Evolutionary conservation across 2,113 vertebrate genomes (phyloP).

Genomic region (Labeo catla): DNA sequence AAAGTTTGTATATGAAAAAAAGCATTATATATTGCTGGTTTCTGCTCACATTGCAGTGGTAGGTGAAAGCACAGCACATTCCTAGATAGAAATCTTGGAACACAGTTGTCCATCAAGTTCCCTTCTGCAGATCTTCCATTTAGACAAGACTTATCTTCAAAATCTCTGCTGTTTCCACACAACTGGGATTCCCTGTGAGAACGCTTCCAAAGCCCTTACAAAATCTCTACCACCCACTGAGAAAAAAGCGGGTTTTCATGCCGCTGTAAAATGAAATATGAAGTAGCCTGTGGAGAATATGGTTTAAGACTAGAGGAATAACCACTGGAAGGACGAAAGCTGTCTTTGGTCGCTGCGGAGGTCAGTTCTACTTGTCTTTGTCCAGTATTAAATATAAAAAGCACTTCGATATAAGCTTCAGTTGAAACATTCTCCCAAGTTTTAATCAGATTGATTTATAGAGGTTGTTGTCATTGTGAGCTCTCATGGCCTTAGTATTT

Average conservation of each 20-base stretch:
- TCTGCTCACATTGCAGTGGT: background rate
- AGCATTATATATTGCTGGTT: background rate
- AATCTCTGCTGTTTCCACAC: slow-evolving; percentile 22
- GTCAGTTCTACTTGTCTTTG: background rate
- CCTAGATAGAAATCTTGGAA: background rate
- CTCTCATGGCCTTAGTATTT: background rate
- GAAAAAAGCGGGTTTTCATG: slow-evolving; percentile 36
- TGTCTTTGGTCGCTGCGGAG: background rate
- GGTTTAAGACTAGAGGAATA: background rate
- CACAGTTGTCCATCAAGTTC: background rate
- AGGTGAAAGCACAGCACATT: background rate
- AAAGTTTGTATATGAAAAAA: too few species aligned
- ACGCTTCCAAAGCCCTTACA: background rate
- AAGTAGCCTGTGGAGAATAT: background rate
- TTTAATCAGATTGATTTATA: background rate
- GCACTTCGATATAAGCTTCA: background rate
- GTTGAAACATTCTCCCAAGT: background rate
- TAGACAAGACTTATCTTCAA: slow-evolving; percentile 17
- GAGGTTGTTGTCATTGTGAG: background rate
- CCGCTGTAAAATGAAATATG: slow-evolving; percentile 8
- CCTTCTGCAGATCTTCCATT: background rate
- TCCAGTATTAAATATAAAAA: slow-evolving; percentile 6
- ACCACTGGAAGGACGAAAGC: background rate
- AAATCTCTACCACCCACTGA: background rate
- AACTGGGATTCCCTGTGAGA: background rate